Base-by-base conservation (phyloP, 2,888 invertebrate species). In the Apodemia zela region DNA sequence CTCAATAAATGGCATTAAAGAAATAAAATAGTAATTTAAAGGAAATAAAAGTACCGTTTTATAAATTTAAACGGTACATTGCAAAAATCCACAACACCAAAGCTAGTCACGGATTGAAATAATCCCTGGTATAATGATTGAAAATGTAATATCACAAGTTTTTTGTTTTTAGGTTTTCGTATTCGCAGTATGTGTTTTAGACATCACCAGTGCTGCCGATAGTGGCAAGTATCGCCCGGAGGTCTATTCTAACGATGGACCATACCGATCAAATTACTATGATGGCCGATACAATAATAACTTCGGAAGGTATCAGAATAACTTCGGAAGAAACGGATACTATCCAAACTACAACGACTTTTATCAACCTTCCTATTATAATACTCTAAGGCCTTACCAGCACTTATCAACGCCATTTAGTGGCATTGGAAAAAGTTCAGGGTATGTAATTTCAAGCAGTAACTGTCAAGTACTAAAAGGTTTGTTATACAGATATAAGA, bases 151-250 rank as follows among this genome's bases (percentile, higher is more conserved):
- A 38, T 38, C 4, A 38, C 42, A 13, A 15, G 10, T 17, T 11
- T 60, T 33, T 63, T 60, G 11, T 49, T 71, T 67, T 11, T 68
- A 73, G 73, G 63, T 68, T 47, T 62, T 61, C 17, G 49, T 61
- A 38, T 15, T 70, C 61, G 66, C 66, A 45, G 60, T 72, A 54
- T 66, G 67, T 25, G 62, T 72, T 59, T 35, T 68, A 17, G 65
- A 62, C 25, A 45, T 64, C 10, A 63, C 64, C 49, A 62, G 60
- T 59, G 85, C 87, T 73, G 78, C 81, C 59, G 81, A 89, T 42
- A 85, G 90, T 65, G 93, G 93, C 0, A 82, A 85, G 60, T 93
- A 93, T 74, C 87, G 80, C 5, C 87, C 92, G 57, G 80, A 79
- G 45, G 58, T 72, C 21, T 80, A 87, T 71, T 8, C 64, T 35